Evolutionary conservation across 2,888 invertebrate genomes (phyloP), one percentile per base, ranked within the genome.

Genomic region (Dynastes tityus): DNA sequence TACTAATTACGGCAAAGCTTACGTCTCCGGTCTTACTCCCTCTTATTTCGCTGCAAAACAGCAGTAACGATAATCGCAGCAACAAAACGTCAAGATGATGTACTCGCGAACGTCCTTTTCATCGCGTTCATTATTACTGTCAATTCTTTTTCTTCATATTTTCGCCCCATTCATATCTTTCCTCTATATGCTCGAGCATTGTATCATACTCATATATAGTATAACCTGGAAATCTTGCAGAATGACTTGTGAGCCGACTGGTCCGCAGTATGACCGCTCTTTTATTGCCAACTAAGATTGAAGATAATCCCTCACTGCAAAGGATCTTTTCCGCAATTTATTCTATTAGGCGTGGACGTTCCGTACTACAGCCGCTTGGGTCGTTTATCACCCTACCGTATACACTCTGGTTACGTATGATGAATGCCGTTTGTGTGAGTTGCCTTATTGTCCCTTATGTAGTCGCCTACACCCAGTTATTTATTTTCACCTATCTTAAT

Each of bases 221-320:
- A 37, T 16, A 68, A 51, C 68, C 51, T 68, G 53, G 51, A 68
- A 68, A 68, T 68, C 68, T 68, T 11, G 53, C 51, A 27, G 49
- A 32, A 68, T 68, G 68, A 68, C 68, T 51, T 49, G 68, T 29
- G 68, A 68, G 27, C 68, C 68, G 51, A 51, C 68, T 67, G 65
- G 68, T 51, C 13, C 27, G 68, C 55, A 51, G 51, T 68, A 68
- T 68, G 68, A 51, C 68, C 51, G 68, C 51, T 29, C 51, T 49
- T 51, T 68, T 68, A 68, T 68, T 68, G 68, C 68, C 68, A 27
- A 68, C 68, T 68, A 51, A 68, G 68, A 68, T 68, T 68, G 68
- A 68, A 68, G 68, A 68, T 68, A 68, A 68, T 68, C 68, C 51
- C 68, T 68, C 68, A 68, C 51, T 68, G 68, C 51, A 51, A 68